Evolutionary conservation across 2,888 invertebrate genomes (phyloP).

Genomic region (Leptinotarsa haldemani): DNA sequence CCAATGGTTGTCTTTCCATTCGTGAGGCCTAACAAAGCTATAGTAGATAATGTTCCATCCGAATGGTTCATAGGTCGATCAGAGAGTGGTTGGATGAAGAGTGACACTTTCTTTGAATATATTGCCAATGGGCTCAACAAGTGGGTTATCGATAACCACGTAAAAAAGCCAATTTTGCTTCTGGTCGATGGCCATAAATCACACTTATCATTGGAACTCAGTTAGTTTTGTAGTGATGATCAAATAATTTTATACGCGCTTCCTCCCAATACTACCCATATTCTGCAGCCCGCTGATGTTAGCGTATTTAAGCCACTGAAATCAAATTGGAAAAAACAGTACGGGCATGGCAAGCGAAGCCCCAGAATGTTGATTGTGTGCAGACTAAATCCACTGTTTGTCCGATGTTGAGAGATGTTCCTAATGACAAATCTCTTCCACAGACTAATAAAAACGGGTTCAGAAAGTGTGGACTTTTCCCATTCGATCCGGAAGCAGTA

Average conservation of each 20-base stretch:
- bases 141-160: slow-evolving; percentile 28
- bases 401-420: slow-evolving; percentile 15
- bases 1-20: slow-evolving; percentile 44
- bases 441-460: slow-evolving; percentile 19
- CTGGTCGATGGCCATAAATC: slow-evolving; percentile 54
- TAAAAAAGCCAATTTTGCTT: too few relatives aligned
- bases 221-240: slow-evolving; percentile 49
- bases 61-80: slow-evolving; percentile 43
- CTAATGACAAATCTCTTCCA: slow-evolving; percentile 3
- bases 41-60: slow-evolving; percentile 33
- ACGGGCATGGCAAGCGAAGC: slow-evolving; percentile 19
- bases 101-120: slow-evolving; percentile 30
- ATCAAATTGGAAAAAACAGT: slow-evolving; percentile 27
- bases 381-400: slow-evolving; percentile 21
- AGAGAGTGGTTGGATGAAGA: slow-evolving; percentile 36
- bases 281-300: slow-evolving; percentile 35
- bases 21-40: slow-evolving; percentile 34
- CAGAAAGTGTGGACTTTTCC: background rate
- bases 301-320: slow-evolving; percentile 37
- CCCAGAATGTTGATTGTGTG: slow-evolving; percentile 2
- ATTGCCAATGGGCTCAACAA: slow-evolving; percentile 28
- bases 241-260: slow-evolving; percentile 50
- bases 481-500: background rate
- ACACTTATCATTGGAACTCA: slow-evolving; percentile 44
- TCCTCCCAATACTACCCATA: slow-evolving; percentile 36